Base-by-base conservation (phyloP, 2,113 vertebrate species). In the Formicarius rufipectus region DNA sequence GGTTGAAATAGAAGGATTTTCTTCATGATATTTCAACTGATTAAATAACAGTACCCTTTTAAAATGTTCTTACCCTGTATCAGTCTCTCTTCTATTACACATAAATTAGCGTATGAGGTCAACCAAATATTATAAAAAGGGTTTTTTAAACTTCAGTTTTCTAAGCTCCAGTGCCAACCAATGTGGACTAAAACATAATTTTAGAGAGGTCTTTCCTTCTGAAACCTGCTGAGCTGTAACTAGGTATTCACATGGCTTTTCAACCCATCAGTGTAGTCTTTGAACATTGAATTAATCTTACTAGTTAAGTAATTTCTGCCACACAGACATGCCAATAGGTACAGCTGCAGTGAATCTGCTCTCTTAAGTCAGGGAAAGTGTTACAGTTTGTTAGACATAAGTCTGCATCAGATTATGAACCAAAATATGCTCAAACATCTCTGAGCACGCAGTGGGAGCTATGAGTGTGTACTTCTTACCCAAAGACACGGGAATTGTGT, bases 291-390 rank as follows among this genome's bases (percentile, higher is more conserved):
- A 19, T 67, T 37, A 45, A 42, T 66, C 22, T 78, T 50, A 45
- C 8, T 45, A 58, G 39, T 27, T 89, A 84, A 83, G 42, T 35
- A 19, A 52, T 80, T 84, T 47, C 23, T 74, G 56, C 22, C 60
- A 55, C 23, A n/a, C 2, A 22, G 50, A 45, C 0, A 0, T 73
- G 22, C 67, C 44, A 77, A 35, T 35, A 27, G 0, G 0, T 73
- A 42, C 73, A 77, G 24, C 50, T 84, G 58, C 33, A 64, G 40
- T 49, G 52, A 89, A 81, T 45, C 13, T 89, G 58, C n/a, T 49
- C 14, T 63, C 35, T 67, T 53, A 49, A 40, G 1, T 49, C 59
- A 77, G 42, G 35, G 7, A 37, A 52, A 39, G 35, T 19, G 14
- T 49, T 56, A 33, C 19, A 24, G 7, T 76, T 49, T 66, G 16